These are phyloP conservation scores for Gallinago nigripennis DNA, from an alignment of 2,797 vertebrate species.

Conservation along the genomic window DNA sequence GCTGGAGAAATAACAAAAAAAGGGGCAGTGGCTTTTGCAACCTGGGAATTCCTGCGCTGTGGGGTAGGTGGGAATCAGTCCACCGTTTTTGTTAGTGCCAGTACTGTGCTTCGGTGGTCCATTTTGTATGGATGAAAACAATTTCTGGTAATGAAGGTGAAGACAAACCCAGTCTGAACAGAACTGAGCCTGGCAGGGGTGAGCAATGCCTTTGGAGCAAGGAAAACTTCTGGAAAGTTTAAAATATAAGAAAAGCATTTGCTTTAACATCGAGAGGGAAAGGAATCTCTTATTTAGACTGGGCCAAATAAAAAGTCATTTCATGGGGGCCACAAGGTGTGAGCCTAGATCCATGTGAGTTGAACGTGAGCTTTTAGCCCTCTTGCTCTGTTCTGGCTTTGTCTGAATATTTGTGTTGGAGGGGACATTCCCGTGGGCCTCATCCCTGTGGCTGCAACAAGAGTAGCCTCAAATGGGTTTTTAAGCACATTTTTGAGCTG, in stretches of 20 bases:
- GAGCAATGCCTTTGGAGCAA: neutral
- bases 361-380: neutral
- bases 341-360: neutral
- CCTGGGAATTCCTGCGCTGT: neutral
- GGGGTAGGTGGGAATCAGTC: neutral
- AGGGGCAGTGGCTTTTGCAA: neutral
- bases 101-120: accelerated
- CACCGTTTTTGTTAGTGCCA: neutral
- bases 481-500: accelerated
- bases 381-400: neutral
- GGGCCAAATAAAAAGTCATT: neutral
- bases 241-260: neutral
- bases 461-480: accelerated
- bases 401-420: neutral
- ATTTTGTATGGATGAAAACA: accelerated
- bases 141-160: neutral
- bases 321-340: neutral
- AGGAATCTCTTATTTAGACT: neutral
- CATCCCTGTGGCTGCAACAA: neutral
- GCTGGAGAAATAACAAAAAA: neutral
- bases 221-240: neutral
- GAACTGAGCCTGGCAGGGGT: neutral
- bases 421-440: accelerated
- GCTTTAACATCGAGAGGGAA: neutral
- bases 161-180: neutral